Base-by-base conservation (phyloP, 2,888 invertebrate genomes). In the Danaus chrysippus region DNA sequence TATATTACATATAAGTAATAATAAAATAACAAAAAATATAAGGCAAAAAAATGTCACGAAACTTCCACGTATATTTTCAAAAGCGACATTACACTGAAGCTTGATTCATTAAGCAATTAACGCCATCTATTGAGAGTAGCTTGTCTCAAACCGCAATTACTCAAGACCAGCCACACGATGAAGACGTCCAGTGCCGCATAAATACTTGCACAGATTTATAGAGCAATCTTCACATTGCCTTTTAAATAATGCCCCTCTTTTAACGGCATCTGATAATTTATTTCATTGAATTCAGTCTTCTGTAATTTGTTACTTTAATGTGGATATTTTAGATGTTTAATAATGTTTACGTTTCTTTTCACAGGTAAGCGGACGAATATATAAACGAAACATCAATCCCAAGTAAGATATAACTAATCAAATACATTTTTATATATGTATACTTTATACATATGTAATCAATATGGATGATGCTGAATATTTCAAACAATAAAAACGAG, bases 51-150 rank as follows among this genome's bases (percentile, higher is more conserved):
- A 34, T 34, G 6, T 34, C 23, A 34, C 23, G 23, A 34, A 34
- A 34, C 23, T 34, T 34, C 8, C 23, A 34, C 23, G 6, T 34
- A 34, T 34, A 34, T 34, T 34, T 34, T 34, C 23, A 34, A 34
- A 44, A 19, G 57, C 58, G 58, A 67, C 65, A 54, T 67, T 66
- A 67, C 63, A 57, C 64, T 66, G 69, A 49, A 64, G 56, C 76
- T 83, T 88, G 86, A 89, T 87, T 83, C 84, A 89, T 84, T 79
- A 76, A 76, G 83, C 82, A 87, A 89, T 89, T 79, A 83, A 86
- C 77, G 78, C 83, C 82, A 86, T 80, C 82, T 86, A 84, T 85
- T 75, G 81, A 77, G 76, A 74, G 76, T 81, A 75, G 77, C 75
- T 76, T 77, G 82, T 85, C 83, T 79, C 78, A 79, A 70, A 70